Base-by-base conservation (phyloP, 2,888 invertebrate species). In the Ommatoiulus sabulosus region DNA sequence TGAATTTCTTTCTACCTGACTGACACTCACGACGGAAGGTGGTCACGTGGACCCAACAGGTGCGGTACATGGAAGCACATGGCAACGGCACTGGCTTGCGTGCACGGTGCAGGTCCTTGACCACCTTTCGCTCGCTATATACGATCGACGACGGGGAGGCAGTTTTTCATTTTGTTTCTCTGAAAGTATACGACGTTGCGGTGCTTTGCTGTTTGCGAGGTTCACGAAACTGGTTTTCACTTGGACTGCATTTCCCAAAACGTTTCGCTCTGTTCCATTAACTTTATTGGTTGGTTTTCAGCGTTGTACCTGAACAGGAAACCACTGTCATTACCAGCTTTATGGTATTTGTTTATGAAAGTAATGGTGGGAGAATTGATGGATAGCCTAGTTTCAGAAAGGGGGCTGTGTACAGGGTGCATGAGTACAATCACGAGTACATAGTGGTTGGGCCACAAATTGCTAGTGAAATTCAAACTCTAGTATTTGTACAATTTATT, bases 311-410 rank as follows among this genome's bases (percentile, higher is more conserved):
- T 80, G 80, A 35, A 15, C 80, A 80, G 80, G 80, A 80, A 80
- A 80, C 80, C 24, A 24, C 80, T 80, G 80, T 35, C 80, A 80
- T 80, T 80, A 10, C 24, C 10, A 80, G 35, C 35, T 80, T 80
- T 80, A 80, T 80, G 80, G 80, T 80, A 80, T 80, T 80, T 80
- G 80, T 35, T 80, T 80, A 80, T 80, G 35, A 80, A 80, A 57
- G 57, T 57, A 57, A 80, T 80, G 80, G 35, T 80, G 80, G 80
- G 80, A 80, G 35, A 35, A 35, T 3, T 80, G 80, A 80, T 35
- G 80, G 80, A 80, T 80, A 80, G 80, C 80, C 35, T 80, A 80
- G 35, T 12, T 80, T 80, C 35, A 12, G 80, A 80, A 80, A 35
- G 80, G 80, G 80, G 80, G 35, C 35, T 35, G 12, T 24, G 8